Percentiles rank a stretch among this genome's conserved stretches.
Evolutionary conservation across 2,113 vertebrate species (phyloP).

Genomic region (Argyrosomus japonicus): DNA sequence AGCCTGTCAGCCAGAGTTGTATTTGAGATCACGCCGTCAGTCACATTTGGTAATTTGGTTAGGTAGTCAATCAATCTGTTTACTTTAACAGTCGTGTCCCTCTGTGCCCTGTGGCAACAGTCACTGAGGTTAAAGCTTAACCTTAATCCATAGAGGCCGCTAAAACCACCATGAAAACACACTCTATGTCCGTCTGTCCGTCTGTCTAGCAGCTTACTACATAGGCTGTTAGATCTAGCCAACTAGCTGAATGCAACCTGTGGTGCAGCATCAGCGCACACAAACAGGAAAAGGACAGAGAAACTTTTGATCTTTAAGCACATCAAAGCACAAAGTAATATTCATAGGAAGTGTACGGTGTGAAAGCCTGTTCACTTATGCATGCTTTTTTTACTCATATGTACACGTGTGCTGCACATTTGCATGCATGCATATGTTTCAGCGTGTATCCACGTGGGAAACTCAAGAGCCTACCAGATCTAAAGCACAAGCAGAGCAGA

Average conservation of each 20-base stretch:
- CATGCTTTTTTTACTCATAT: constrained; percentile 6
- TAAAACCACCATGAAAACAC: constrained; percentile 37
- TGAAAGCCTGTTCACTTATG: background rate
- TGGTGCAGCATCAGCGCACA: background rate
- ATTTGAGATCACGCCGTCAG: constrained; percentile 19
- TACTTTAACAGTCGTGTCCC: constrained; percentile 13
- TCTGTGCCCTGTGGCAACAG: constrained; percentile 13
- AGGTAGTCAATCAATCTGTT: constrained; percentile 4
- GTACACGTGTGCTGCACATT: constrained; percentile 26
- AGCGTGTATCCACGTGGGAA: constrained; percentile 11
- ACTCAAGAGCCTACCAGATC: constrained; percentile 55
- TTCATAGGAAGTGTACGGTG: background rate
- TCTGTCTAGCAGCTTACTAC: constrained; percentile 26
- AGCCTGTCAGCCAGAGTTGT: background rate
- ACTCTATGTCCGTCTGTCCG: background rate
- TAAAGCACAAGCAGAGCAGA: constrained; percentile 65
- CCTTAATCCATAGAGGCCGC: constrained; percentile 38
- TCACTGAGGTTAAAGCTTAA: constrained; percentile 32
- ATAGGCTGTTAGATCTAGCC: background rate
- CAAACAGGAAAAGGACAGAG: background rate
- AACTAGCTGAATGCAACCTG: constrained; percentile 39
- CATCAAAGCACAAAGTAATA: constrained; percentile 10
- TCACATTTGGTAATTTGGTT: constrained; percentile 21
- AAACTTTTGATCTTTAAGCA: background rate
- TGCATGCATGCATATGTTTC: constrained; percentile 29